phyloP scores from a whole-genome alignment of 2,888 invertebrate species.

The Dione vanillae region DNA sequence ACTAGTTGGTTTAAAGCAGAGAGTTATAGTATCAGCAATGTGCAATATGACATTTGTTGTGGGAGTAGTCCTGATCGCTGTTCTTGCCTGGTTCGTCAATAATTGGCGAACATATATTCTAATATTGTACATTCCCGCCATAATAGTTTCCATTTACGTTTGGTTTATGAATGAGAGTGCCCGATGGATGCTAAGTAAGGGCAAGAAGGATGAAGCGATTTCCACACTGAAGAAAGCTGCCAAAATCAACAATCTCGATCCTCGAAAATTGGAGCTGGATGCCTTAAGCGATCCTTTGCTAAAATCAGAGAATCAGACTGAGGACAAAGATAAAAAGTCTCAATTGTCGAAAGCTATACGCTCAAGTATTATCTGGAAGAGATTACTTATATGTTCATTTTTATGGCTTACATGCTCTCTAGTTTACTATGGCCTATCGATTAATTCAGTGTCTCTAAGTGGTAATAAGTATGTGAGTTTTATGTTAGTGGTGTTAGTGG shows the following conservation, averaged over 20 bases:
- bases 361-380: constrained; percentile 83
- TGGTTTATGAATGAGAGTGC: constrained; percentile 91
- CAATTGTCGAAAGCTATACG: constrained; percentile 80
- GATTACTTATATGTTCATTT: constrained; percentile 87
- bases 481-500: constrained; percentile 86
- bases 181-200: constrained; percentile 90
- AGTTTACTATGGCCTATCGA: constrained; percentile 91
- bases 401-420: constrained; percentile 92
- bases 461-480: constrained; percentile 91
- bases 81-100: constrained; percentile 88
- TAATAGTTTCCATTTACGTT: constrained; percentile 87
- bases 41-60: constrained; percentile 90
- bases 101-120: constrained; percentile 89
- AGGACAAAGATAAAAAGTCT: constrained; percentile 71
- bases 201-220: constrained; percentile 86
- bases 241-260: constrained; percentile 84
- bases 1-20: constrained; percentile 89
- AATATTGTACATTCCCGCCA: constrained; percentile 88
- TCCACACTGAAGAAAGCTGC: constrained; percentile 86
- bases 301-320: constrained; percentile 62
- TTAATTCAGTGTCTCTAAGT: constrained; percentile 89
- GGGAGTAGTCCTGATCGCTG: constrained; percentile 88
- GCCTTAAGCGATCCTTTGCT: constrained; percentile 73
- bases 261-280: constrained; percentile 76
- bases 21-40: constrained; percentile 90